A percentile compares a stretch with the other conserved stretches of the same genome.
These are phyloP conservation scores for Pan troglodytes DNA, from an alignment of 2,113 vertebrate species.

Conservation along the genomic window DNA sequence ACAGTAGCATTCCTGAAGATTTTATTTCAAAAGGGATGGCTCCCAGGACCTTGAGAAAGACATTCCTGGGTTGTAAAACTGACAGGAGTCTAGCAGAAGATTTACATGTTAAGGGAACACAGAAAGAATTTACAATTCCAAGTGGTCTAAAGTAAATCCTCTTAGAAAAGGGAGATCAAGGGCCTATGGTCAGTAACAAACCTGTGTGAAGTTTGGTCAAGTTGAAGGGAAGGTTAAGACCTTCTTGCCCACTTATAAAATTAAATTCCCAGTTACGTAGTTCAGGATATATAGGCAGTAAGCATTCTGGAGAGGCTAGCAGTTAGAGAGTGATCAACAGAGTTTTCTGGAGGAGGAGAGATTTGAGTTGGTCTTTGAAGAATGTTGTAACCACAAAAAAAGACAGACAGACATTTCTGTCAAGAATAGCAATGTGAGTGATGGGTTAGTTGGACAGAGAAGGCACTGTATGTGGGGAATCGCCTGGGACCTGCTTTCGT, in stretches of 20 bases:
- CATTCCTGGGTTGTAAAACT: background rate
- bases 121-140: background rate
- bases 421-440: background rate
- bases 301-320: background rate
- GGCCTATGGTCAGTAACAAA: background rate
- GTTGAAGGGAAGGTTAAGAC: background rate
- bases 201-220: background rate
- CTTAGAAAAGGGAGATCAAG: background rate
- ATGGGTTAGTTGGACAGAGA: background rate
- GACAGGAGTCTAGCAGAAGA: background rate
- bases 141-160: conserved; percentile 3
- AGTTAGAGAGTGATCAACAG: background rate
- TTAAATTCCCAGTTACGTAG: background rate
- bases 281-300: background rate
- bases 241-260: background rate
- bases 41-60: background rate
- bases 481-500: background rate
- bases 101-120: background rate
- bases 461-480: background rate
- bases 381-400: background rate
- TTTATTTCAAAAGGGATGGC: background rate
- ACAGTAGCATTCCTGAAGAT: background rate
- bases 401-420: background rate
- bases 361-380: background rate
- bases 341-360: background rate